These are phyloP conservation scores for Heliornis fulica DNA, from an alignment of 2,113 vertebrate species.

Conservation along the genomic window DNA sequence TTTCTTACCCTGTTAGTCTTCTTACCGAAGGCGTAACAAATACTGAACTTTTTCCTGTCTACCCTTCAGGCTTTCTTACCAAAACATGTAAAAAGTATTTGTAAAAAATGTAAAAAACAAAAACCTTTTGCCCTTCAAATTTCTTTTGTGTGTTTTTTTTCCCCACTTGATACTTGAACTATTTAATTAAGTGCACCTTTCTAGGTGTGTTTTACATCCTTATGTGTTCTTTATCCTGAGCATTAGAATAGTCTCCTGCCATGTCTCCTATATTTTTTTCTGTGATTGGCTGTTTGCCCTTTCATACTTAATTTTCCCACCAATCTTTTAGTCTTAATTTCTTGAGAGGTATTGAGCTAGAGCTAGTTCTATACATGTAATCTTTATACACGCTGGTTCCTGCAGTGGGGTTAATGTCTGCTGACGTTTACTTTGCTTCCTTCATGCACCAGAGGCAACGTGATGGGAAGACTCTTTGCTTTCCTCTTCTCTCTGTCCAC, in stretches of 20 bases:
- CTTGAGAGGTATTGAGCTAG: background rate
- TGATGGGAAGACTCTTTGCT: background rate
- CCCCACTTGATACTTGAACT: background rate
- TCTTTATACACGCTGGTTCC: background rate
- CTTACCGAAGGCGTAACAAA: background rate
- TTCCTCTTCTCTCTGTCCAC: background rate
- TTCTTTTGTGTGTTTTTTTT: too few species aligned
- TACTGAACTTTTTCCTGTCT: fast-evolving
- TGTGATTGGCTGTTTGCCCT: background rate
- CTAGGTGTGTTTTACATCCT: background rate
- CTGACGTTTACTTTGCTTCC: background rate
- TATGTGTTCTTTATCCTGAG: background rate
- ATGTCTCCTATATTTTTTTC: background rate
- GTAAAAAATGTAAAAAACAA: too few species aligned
- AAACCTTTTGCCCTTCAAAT: too few species aligned
- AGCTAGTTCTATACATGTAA: background rate
- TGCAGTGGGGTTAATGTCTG: background rate
- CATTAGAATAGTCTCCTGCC: background rate
- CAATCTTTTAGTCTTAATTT: background rate
- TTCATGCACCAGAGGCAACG: background rate
- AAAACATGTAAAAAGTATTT: too few species aligned
- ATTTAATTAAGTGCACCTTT: background rate
- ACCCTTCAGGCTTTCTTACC: background rate
- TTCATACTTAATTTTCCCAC: background rate
- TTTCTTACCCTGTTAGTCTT: background rate